A percentile compares a stretch with the other conserved stretches of the same genome.
These are phyloP conservation scores for Homalodisca vitripennis DNA, from an alignment of 1,140 invertebrate species.

Conservation along the genomic window DNA sequence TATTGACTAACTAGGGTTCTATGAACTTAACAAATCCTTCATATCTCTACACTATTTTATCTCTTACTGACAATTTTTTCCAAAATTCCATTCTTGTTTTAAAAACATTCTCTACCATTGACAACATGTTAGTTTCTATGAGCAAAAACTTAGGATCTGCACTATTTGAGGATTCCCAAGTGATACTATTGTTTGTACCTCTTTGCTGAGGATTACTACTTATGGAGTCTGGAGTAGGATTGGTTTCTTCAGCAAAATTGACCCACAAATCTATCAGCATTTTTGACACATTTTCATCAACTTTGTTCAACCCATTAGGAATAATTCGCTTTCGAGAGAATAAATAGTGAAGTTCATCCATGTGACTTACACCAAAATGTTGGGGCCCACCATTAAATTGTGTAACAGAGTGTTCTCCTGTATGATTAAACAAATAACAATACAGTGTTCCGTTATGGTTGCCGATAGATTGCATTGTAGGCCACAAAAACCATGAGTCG, in stretches of 20 bases:
- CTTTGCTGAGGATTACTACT: slow-evolving; percentile 2
- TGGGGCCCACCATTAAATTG: neutral
- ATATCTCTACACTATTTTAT: too few species aligned
- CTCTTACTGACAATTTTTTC: neutral
- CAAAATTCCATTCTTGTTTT: neutral
- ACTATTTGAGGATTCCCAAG: neutral
- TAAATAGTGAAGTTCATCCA: neutral
- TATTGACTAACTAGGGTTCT: too few species aligned
- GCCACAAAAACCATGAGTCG: slow-evolving; percentile 10
- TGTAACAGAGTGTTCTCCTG: neutral
- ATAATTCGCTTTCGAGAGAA: neutral
- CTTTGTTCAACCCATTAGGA: neutral
- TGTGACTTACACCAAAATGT: neutral
- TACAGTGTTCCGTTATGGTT: slow-evolving; percentile 4
- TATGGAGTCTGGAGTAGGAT: neutral
- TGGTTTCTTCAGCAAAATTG: neutral
- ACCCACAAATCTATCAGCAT: slow-evolving; percentile 10
- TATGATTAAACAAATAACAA: neutral
- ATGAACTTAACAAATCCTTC: too few species aligned
- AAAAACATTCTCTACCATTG: neutral
- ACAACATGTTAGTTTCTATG: neutral
- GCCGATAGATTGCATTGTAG: neutral
- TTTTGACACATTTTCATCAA: neutral
- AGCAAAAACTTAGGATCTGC: neutral
- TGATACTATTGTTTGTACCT: neutral